Evolutionary conservation across 2,888 invertebrate species (phyloP), one percentile per base, ranked within the genome.

Genomic region (Plemyria rubiginata): DNA sequence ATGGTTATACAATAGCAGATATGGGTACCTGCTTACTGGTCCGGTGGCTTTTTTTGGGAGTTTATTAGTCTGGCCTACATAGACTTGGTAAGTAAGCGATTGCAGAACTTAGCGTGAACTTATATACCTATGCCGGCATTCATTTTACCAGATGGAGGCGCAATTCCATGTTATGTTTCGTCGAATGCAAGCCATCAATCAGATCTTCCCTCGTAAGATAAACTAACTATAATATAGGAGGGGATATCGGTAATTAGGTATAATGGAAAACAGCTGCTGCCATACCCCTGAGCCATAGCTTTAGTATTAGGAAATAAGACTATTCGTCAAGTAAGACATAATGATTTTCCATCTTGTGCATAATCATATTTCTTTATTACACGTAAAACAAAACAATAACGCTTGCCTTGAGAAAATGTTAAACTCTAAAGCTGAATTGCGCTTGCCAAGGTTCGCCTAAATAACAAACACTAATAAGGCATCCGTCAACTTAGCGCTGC

Each of bases 1-100:
- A n/a, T 6, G 16, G 40, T 82, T 82, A 82, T 76, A 77, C 75
- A 80, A 81, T 74, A 79, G 32, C 58, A 58, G 50, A 49, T 62
- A 45, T 41, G 16, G 16, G 58, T 32, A 41, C 54, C 46, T 51
- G 51, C 50, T 58, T 45, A 13, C 7, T 32, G 32, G 32, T 11
- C 36, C 11, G 36, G 36, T 22, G 36, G 41, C 36, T 48, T 38
- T 48, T 13, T 58, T 54, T 53, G 43, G 15, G 12, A 32, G 51
- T 58, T 51, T 36, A 45, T 52, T 32, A 52, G 45, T 11, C 15
- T 53, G 43, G 53, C 53, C 43, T 16, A 29, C 29, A 54, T 54
- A 16, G 43, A 32, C 36, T 8, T 11, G 11, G 11, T 11, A 8
- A 6, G 36, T 9, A 36, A 36, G 11, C 9, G 36, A 38, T 11